Conservation (phyloP, 2,113 vertebrate genomes). For the Brienomyrus brachyistius region DNA sequence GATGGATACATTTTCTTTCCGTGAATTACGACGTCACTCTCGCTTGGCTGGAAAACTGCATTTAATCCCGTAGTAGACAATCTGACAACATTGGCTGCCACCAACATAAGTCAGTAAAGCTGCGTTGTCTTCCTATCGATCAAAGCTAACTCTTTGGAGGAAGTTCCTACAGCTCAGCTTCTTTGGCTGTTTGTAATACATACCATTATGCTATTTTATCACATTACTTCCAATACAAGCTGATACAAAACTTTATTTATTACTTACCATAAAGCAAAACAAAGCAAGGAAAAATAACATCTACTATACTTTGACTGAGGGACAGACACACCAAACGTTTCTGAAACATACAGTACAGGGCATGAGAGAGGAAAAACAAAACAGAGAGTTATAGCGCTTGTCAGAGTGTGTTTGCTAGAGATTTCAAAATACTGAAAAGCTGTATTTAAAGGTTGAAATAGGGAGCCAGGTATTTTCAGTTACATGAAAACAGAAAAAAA, state of each 20-base stretch:
- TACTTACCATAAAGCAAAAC: neutral
- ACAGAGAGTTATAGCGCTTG: neutral
- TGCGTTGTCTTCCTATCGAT: neutral
- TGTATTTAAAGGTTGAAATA: neutral
- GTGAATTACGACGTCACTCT: neutral
- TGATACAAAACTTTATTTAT: neutral
- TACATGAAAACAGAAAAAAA: neutral
- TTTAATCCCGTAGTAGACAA: slow-evolving; percentile 2
- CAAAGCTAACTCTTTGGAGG: neutral
- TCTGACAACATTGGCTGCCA: neutral
- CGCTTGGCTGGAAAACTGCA: neutral
- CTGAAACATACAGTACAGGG: neutral
- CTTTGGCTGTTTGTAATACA: neutral
- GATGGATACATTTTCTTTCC: slow-evolving; percentile 14
- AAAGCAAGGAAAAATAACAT: neutral
- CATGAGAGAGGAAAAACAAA: neutral
- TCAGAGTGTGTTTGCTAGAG: neutral
- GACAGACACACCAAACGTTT: neutral
- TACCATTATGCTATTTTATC: neutral
- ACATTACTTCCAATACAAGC: neutral
- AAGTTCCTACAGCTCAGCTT: neutral
- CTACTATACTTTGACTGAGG: neutral
- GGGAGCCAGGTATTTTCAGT: neutral
- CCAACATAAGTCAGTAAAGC: neutral
- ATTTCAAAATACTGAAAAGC: neutral